These are phyloP conservation scores for Sarcophaga carnaria DNA, from an alignment of 2,888 invertebrate species.

Conservation along the genomic window DNA sequence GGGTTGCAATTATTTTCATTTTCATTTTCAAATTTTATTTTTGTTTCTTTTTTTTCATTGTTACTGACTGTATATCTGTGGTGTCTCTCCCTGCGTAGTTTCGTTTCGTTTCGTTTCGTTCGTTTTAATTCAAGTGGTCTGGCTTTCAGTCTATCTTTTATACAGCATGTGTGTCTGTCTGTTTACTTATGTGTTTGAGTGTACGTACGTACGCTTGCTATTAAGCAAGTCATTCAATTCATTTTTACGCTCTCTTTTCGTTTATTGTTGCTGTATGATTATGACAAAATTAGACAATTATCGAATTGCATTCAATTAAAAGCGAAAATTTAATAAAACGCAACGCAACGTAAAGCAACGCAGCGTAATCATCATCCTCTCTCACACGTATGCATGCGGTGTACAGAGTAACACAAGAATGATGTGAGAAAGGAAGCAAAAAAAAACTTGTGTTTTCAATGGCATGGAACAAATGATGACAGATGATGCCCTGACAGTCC, in stretches of 20 bases:
- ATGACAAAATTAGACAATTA: conserved; percentile 68
- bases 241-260: no score
- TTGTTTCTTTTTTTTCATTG: neutral
- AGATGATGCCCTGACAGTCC: no score
- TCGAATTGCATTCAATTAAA: conserved; percentile 70
- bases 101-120: neutral
- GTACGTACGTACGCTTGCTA: no score
- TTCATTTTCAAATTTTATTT: neutral
- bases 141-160: neutral
- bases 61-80: no score
- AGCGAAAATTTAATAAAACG: conserved; percentile 53
- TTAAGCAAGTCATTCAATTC: no score
- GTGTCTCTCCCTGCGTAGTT: neutral
- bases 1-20: conserved; percentile 58
- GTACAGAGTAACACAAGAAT: no score
- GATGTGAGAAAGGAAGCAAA: no score
- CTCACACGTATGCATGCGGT: no score
- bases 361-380: conserved; percentile 18
- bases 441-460: no score
- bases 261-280: conserved; percentile 27
- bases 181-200: no score
- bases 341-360: no score
- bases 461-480: no score
- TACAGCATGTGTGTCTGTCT: neutral
- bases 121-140: conserved; percentile 28